Conservation (phyloP, 2,113 vertebrate genomes). For the Fregata magnificens region DNA sequence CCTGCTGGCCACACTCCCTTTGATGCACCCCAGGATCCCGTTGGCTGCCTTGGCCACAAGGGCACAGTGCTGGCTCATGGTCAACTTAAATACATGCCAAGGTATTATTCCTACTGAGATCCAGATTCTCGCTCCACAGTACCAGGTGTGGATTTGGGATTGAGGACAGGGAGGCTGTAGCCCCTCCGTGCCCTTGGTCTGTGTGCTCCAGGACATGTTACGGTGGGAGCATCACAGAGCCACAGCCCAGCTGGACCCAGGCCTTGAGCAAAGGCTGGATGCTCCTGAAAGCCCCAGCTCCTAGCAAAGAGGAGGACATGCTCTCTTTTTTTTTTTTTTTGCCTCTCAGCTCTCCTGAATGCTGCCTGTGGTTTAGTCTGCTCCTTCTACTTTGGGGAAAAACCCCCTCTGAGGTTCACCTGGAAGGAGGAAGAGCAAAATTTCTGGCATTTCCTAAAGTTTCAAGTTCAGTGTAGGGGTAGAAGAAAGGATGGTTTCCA, state of each 20-base stretch:
- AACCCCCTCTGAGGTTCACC: not conserved
- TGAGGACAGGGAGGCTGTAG: not conserved
- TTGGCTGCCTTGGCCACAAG: too few relatives aligned
- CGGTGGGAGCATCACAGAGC: not conserved
- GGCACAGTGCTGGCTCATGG: too few relatives aligned
- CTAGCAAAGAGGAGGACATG: not conserved
- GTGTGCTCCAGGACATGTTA: not conserved
- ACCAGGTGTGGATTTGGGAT: not conserved
- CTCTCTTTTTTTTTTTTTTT: not conserved
- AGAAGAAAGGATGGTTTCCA: not conserved
- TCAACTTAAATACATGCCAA: too few relatives aligned
- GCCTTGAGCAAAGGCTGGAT: not conserved
- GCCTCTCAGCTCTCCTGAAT: too few relatives aligned
- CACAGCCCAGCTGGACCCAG: not conserved
- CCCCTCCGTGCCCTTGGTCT: not conserved
- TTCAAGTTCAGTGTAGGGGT: fast-evolving
- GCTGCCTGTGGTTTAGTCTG: not conserved
- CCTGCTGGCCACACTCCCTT: too few relatives aligned
- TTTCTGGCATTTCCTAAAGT: not conserved
- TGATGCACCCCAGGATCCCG: too few relatives aligned
- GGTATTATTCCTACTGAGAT: not conserved
- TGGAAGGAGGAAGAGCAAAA: not conserved
- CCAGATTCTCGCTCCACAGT: not conserved
- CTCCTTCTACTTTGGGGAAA: not conserved
- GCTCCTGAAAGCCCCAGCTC: not conserved